These are phyloP conservation scores for Gastrophryne carolinensis DNA, from an alignment of 2,797 vertebrate genomes.

Conservation along the genomic window DNA sequence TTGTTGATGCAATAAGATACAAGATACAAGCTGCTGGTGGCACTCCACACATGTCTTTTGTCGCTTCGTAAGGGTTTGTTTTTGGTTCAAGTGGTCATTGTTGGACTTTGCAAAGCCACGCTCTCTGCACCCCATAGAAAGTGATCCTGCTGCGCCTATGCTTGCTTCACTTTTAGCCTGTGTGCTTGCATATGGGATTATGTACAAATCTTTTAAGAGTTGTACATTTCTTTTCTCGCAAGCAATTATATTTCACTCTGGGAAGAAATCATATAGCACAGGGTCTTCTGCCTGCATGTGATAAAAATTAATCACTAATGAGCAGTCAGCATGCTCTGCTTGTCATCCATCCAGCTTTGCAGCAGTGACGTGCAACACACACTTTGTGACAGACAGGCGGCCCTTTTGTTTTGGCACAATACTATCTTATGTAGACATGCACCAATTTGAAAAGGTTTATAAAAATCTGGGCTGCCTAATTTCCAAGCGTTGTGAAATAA, in stretches of 20 bases:
- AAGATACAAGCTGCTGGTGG: too few relatives aligned
- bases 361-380: background rate
- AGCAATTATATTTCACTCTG: background rate
- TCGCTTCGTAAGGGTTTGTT: too few relatives aligned
- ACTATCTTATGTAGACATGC: conserved; percentile 32
- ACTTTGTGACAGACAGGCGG: background rate
- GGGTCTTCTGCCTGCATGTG: background rate
- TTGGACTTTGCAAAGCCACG: too few relatives aligned
- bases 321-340: background rate
- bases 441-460: background rate
- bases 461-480: background rate
- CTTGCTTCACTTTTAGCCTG: too few relatives aligned
- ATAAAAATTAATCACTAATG: conserved; percentile 15
- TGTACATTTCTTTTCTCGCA: background rate
- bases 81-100: too few relatives aligned
- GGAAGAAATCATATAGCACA: background rate
- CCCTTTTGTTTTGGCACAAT: conserved; percentile 13
- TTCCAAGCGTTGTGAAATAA: background rate
- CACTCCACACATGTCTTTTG: too few relatives aligned
- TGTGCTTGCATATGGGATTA: too few relatives aligned
- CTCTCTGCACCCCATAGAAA: too few relatives aligned
- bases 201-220: background rate
- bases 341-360: background rate
- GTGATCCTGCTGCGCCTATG: too few relatives aligned
- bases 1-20: too few relatives aligned